Percentiles rank a stretch among this genome's conserved stretches.
Conservation (phyloP, 2,888 invertebrate genomes). For the Dorcus parallelipipedus region DNA sequence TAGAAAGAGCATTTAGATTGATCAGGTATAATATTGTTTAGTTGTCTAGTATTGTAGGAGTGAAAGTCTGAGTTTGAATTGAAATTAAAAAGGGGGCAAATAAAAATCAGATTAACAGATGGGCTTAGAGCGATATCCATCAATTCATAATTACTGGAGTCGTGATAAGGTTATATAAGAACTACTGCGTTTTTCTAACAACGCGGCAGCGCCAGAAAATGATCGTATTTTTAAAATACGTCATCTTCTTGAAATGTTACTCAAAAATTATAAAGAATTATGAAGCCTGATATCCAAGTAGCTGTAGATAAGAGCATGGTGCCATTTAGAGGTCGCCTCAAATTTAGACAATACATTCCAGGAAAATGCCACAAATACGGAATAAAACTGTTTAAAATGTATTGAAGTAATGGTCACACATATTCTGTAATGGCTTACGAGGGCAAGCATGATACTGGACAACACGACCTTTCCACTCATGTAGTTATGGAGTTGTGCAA, state of each 20-base stretch:
- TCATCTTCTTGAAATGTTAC: not conserved
- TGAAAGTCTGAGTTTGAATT: no score
- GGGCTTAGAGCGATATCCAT: not conserved
- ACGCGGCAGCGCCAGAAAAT: not conserved
- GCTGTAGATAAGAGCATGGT: not conserved
- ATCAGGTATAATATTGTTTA: no score
- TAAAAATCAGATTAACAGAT: no score
- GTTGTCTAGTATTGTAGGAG: no score
- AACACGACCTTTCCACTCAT: not conserved
- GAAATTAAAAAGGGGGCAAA: no score
- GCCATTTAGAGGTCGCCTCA: not conserved
- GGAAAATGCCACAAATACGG: not conserved
- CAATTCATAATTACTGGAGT: constrained; percentile 5
- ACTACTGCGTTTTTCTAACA: constrained; percentile 1
- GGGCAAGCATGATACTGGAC: not conserved
- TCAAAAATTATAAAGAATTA: not conserved
- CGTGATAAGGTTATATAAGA: constrained; percentile 7
- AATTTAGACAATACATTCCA: not conserved
- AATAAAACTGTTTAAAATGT: not conserved
- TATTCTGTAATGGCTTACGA: not conserved
- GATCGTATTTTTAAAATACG: not conserved
- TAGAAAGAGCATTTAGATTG: no score
- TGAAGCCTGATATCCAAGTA: not conserved
- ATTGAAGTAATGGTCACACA: not conserved
- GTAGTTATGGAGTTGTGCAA: constrained; percentile 9